Base-by-base conservation (phyloP, 2,797 vertebrate genomes). In the Kryptopterus vitreolus region DNA sequence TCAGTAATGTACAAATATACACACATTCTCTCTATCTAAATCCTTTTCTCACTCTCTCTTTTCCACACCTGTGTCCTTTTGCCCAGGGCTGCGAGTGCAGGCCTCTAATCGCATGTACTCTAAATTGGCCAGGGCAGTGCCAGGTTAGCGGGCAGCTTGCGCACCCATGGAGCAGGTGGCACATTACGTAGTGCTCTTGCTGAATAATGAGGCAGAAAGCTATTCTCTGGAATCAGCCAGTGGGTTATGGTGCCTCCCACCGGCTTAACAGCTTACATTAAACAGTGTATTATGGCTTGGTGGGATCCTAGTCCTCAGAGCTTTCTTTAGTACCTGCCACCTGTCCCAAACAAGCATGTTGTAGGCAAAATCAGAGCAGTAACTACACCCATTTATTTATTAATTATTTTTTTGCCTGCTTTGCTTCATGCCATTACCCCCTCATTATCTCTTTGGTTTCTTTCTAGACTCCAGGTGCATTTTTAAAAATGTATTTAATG, bases 361-460 rank as follows among this genome's bases (percentile, higher is more conserved):
- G 35, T 15, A 46, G 72, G 43, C 15, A 75, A 75, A 75, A 59
- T n/a, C 16, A 46, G 26, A 43, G 0, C 24, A 29, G 24, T 29
- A 59, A 59, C 59, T 58, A 43, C 55, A 10, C 20, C n/a, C 11
- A 4, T 57, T 43, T 43, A n/a, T n/a, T n/a, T n/a, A n/a, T n/a
- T n/a, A n/a, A n/a, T n/a, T n/a, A n/a, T 43, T 43, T 43, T 43
- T 35, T 20, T 38, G 8, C 10, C 55, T 61, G 24, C 20, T 1
- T 29, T 52, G 15, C 2, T 31, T 26, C 35, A 12, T 24, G 38
- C 15, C 55, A 22, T 72, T 26, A 29, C 7, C 38, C n/a, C 24
- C 12, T 81, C 65, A 48, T 82, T 73, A 66, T 77, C 68, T 85
- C 80, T 86, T 84, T 86, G 86, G 46, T 85, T 59, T 24, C 16